Evolutionary conservation across 2,113 vertebrate genomes (phyloP).

Genomic region (Psammodynastes pulverulentus): DNA sequence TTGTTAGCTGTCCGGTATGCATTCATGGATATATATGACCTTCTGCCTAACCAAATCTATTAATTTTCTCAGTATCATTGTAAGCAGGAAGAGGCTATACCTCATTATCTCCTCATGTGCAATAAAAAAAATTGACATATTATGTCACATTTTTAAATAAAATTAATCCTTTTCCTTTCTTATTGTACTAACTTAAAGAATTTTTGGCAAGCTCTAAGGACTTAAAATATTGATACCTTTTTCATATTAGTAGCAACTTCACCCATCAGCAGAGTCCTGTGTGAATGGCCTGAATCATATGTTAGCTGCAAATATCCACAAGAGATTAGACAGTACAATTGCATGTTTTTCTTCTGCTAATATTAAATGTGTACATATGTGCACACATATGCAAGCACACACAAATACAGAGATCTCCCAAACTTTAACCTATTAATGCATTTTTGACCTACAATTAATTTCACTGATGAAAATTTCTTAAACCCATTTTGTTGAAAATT

Average conservation of each 20-base stretch:
- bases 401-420: neutral
- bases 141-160: neutral
- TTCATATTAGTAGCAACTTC: slow-evolving; percentile 23
- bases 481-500: neutral
- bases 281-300: neutral
- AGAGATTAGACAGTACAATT: neutral
- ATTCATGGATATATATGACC: neutral
- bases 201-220: neutral
- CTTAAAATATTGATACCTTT: slow-evolving; percentile 29
- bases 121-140: neutral
- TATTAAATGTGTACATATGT: neutral
- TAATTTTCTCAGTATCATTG: neutral
- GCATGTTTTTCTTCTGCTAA: neutral
- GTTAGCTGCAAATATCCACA: neutral
- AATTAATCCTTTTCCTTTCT: neutral
- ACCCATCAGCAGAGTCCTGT: neutral
- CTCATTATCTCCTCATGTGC: neutral
- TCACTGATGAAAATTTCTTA: slow-evolving; percentile 10
- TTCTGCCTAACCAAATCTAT: neutral
- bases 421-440: neutral
- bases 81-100: neutral
- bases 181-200: slow-evolving; percentile 32
- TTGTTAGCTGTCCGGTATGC: neutral
- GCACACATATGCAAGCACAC: neutral
- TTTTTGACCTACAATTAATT: neutral